Percentiles rank a stretch among this genome's conserved stretches.
Evolutionary conservation across 1,140 invertebrate species (phyloP).

Genomic region (Elymnias hypermnestra): DNA sequence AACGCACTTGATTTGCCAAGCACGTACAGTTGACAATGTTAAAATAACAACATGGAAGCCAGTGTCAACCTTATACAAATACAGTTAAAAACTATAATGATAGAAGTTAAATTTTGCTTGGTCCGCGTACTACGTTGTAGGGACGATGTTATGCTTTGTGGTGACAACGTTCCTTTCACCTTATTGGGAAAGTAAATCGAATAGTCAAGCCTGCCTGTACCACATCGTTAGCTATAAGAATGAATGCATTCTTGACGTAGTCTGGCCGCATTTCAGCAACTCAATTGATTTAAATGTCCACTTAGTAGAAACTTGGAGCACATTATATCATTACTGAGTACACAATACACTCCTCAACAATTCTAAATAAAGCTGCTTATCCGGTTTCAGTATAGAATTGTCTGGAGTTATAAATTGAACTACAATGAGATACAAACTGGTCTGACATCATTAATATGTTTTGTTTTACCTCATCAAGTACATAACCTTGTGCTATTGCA

Average conservation of each 20-base stretch:
- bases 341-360: neutral
- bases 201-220: conserved; percentile 34
- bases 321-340: neutral
- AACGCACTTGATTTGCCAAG: conserved; percentile 68
- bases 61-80: conserved; percentile 36
- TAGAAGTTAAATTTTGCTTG: conserved; percentile 14
- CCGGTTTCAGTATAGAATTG: neutral
- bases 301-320: conserved; percentile 9
- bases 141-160: conserved; percentile 57
- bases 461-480: too few species aligned
- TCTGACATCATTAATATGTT: neutral
- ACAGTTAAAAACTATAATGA: conserved; percentile 19
- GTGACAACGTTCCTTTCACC: conserved; percentile 48
- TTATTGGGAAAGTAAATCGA: conserved; percentile 56
- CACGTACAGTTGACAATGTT: conserved; percentile 44
- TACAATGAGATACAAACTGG: neutral
- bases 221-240: conserved; percentile 45
- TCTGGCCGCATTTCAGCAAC: conserved; percentile 39
- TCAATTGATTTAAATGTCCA: conserved; percentile 19
- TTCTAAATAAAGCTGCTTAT: neutral
- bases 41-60: conserved; percentile 16
- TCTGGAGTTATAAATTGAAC: neutral
- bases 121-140: conserved; percentile 28
- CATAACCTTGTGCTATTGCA: too few species aligned
- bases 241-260: conserved; percentile 35